Evolutionary conservation across 2,113 vertebrate species (phyloP), one percentile per base, ranked within the genome.

Genomic region (Spea bombifrons): DNA sequence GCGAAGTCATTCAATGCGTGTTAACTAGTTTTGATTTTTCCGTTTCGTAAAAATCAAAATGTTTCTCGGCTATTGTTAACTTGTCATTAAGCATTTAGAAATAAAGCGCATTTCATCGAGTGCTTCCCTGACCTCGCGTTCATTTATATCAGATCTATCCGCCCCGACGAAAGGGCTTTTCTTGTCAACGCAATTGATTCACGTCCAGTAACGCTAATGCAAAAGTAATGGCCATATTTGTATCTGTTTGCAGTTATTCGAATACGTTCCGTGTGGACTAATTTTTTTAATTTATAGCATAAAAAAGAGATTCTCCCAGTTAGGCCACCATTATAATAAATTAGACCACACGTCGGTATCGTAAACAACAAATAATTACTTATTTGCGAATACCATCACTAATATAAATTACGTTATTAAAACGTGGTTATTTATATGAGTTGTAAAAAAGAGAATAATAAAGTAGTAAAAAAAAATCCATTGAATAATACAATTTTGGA

Each of bases 101-200:
- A 78, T 71, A 44, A 77, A 70, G 75, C 75, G 63, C 66, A 77
- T 77, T 30, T 77, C 66, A 70, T 71, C 61, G 75, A 77, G 75
- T 43, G 55, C 30, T 66, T 77, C 61, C 75, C 69, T 77, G 75
- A 77, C 70, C 66, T 46, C 45, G 75, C 76, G 64, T 65, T 78
- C 48, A 72, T 79, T 80, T 73, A 67, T 50, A 80, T 67, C 44
- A 44, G 30, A 80, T 80, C 49, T 73, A 63, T 73, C 64, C 68
- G 71, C 53, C 71, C 71, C 64, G 43, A 48, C 73, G 64, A 2
- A 80, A 74, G 78, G 67, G 78, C 77, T 80, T 66, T 80, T 30
- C n/a, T 63, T 73, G 71, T 73, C 71, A 80, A 80, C 46, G 71
- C 71, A 55, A 74, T 74, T 80, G 71, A 80, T 80, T 80, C 71